Base-by-base conservation (phyloP, 53 echinoderm and acorn worm genomes). In the Stichopus horrens region DNA sequence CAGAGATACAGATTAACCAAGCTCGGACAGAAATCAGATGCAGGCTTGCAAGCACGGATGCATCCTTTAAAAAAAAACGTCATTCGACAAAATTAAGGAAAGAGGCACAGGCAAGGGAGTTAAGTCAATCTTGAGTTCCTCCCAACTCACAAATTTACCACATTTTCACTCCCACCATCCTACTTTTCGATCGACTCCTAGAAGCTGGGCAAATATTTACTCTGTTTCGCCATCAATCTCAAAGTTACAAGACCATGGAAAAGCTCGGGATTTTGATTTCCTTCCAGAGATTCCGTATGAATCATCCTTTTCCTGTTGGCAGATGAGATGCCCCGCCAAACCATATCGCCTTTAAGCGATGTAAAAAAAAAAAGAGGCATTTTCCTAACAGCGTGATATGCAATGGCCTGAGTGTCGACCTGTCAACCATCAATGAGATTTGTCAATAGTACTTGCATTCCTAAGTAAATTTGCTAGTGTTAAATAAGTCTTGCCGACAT, bases 401-500 rank as follows among this genome's bases (percentile, higher is more conserved):
- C 56, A 81, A 81, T 19, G 58, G 81, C 57, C 19, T 81, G 58
- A 81, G 81, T n/a, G 56, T 56, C 81, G 18, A 21, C 56, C 81
- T 58, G 81, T 81, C 81, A 81, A 9, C 57, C 56, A 56, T 57
- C 22, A 21, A 81, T 81, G 56, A 81, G 81, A 14, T 54, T 37
- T 57, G 81, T 81, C 81, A 58, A 81, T 81, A 81, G 58, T 81
- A 58, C 81, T 81, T 81, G 57, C 22, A 56, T 55, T 81, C 16
- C n/a, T 56, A 81, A 81, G 81, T 81, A 55, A 81, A 81, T 81
- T 81, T 81, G 81, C 81, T 81, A 56, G 81, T 81, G 81, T 81
- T 81, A 81, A 81, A 81, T 81, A 57, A 81, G 81, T 57, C 81
- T 81, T 58, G 56, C 11, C 58, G 22, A 16, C 63, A 63, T 6